These are phyloP conservation scores for Macrophya annulata DNA, from an alignment of 2,888 invertebrate species.

Conservation along the genomic window DNA sequence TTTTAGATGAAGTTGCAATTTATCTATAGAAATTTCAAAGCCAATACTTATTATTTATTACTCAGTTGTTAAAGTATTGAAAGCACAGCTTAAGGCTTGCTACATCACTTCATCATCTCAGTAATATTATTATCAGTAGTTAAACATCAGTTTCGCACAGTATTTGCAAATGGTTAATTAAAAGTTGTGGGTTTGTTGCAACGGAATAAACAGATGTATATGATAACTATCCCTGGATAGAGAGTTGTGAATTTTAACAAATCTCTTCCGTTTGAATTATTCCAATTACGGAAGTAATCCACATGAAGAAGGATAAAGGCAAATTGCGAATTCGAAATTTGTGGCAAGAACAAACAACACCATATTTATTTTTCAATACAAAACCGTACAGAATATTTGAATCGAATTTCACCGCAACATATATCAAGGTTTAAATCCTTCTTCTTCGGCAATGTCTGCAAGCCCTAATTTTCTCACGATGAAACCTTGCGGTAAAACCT, in stretches of 20 bases:
- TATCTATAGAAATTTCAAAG: neutral
- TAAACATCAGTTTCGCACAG: neutral
- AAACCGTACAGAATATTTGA: neutral
- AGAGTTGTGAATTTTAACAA: neutral
- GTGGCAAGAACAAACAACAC: neutral
- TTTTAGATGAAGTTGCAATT: neutral
- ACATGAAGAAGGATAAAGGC: neutral
- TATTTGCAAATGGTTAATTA: slow-evolving; percentile 21
- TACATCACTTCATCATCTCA: neutral
- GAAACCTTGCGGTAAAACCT: neutral
- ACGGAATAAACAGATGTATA: neutral
- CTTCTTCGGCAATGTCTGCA: neutral
- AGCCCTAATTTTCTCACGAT: too few relatives aligned
- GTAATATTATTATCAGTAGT: neutral
- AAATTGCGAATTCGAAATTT: neutral
- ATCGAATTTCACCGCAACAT: neutral
- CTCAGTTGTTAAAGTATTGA: neutral
- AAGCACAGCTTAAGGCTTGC: neutral
- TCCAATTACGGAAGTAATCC: neutral
- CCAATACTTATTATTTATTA: neutral
- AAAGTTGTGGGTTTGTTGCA: slow-evolving; percentile 28
- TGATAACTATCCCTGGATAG: neutral
- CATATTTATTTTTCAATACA: neutral
- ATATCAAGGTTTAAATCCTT: neutral
- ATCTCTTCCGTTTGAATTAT: neutral